These are phyloP conservation scores for Macrotus californicus DNA, from an alignment of 2,113 vertebrate genomes.

Conservation along the genomic window DNA sequence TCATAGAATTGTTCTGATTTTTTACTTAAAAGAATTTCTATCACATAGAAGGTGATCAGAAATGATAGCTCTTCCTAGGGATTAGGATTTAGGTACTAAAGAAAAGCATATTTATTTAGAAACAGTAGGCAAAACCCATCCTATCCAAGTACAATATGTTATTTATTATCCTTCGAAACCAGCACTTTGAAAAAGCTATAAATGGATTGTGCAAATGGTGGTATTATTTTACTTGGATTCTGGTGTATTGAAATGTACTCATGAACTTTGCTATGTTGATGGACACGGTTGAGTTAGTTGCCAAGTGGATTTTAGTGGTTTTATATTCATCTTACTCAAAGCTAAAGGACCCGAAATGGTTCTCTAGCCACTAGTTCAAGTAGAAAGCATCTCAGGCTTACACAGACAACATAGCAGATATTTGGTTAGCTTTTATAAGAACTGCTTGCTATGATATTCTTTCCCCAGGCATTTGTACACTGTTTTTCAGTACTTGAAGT, in stretches of 20 bases:
- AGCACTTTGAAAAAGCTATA: slow-evolving; percentile 10
- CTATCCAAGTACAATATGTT: not conserved
- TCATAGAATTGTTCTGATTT: not conserved
- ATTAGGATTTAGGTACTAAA: slow-evolving; percentile 30
- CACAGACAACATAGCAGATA: not conserved
- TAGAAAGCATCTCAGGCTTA: slow-evolving; percentile 30
- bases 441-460: not conserved
- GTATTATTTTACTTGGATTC: slow-evolving; percentile 35
- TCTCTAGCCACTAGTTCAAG: slow-evolving; percentile 17
- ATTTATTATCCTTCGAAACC: slow-evolving; percentile 22
- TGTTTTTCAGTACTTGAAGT: not conserved
- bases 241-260: not conserved
- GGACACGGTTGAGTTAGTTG: slow-evolving; percentile 21
- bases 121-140: not conserved
- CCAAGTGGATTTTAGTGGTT: slow-evolving; percentile 6
- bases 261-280: not conserved
- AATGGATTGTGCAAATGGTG: not conserved
- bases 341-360: not conserved
- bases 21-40: slow-evolving; percentile 40
- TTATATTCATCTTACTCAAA: slow-evolving; percentile 30
- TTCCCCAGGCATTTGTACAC: not conserved
- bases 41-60: not conserved
- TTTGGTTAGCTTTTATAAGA: slow-evolving; percentile 24
- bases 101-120: slow-evolving; percentile 40
- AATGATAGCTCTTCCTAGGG: not conserved